Conservation (phyloP, 2,797 vertebrate species). For the Capromys pilorides region DNA sequence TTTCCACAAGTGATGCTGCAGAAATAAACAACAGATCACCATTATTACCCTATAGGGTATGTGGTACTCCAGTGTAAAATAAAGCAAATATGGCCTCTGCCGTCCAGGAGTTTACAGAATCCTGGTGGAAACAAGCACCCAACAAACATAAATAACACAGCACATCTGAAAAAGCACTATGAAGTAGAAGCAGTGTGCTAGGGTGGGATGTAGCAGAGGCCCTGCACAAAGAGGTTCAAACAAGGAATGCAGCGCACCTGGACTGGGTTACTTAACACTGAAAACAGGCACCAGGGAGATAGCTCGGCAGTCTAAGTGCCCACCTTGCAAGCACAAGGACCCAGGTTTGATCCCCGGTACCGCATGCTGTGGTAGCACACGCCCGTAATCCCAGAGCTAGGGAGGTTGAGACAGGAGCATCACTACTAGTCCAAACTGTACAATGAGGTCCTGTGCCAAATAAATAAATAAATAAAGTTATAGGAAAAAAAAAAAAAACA, state of each 20-base stretch:
- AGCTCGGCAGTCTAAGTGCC: too few species aligned
- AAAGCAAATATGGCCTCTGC: not conserved
- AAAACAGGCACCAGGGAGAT: not conserved
- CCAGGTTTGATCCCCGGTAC: too few species aligned
- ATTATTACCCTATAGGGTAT: not conserved
- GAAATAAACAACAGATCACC: not conserved
- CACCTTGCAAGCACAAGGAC: too few species aligned
- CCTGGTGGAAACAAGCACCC: not conserved
- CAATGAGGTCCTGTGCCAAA: too few species aligned
- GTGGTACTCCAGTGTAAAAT: not conserved
- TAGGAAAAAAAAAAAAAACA: too few species aligned
- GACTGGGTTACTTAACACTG: too few species aligned
- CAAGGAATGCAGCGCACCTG: not conserved
- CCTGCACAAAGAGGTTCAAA: too few species aligned
- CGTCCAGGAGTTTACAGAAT: not conserved
- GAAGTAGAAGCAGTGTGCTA: not conserved
- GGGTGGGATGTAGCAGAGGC: accelerated
- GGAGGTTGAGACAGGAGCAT: too few species aligned
- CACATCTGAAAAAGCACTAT: not conserved
- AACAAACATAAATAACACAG: not conserved
- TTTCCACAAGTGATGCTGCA: not conserved
- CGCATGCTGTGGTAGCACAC: too few species aligned
- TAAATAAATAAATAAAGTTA: too few species aligned
- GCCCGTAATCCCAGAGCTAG: too few species aligned
- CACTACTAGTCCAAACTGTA: too few species aligned